Percentiles rank a stretch among this genome's conserved stretches.
Evolutionary conservation across 2,888 invertebrate genomes (phyloP).

Genomic region (Drosophila anomelani): DNA sequence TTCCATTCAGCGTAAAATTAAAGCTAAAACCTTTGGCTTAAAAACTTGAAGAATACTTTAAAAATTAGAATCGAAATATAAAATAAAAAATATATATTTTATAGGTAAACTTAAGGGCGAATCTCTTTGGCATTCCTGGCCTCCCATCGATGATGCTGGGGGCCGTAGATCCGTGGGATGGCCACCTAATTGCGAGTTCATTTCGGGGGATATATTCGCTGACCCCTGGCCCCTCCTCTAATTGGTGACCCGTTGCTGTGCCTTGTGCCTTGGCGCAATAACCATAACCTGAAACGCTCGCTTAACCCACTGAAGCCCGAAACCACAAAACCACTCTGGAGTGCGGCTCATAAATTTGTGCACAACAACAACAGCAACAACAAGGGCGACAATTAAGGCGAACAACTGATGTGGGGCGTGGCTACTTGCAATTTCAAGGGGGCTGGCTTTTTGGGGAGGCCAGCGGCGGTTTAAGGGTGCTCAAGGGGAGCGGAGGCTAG

Average conservation of each 20-base stretch:
- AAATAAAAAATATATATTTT: too few species aligned
- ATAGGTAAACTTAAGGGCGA: too few species aligned
- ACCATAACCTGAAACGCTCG: slow-evolving; percentile 55
- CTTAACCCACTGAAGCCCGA: slow-evolving; percentile 23
- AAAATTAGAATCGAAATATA: too few species aligned
- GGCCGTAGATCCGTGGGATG: neutral
- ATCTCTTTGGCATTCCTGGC: too few species aligned
- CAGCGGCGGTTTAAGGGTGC: neutral
- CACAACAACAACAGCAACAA: slow-evolving; percentile 52
- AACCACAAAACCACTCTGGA: slow-evolving; percentile 33
- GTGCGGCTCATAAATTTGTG: slow-evolving; percentile 77
- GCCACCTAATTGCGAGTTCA: slow-evolving; percentile 7
- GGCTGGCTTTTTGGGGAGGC: too few species aligned
- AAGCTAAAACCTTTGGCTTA: too few species aligned
- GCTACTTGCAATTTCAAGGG: slow-evolving; percentile 56
- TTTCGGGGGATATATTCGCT: slow-evolving; percentile 15
- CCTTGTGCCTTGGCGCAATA: slow-evolving; percentile 61
- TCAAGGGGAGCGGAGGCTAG: neutral
- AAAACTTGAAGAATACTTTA: too few species aligned
- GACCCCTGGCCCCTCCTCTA: slow-evolving; percentile 42
- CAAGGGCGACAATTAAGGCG: slow-evolving; percentile 38
- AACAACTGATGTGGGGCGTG: slow-evolving; percentile 62
- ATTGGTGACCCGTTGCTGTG: slow-evolving; percentile 56
- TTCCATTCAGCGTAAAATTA: too few species aligned
- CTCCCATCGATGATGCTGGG: neutral